Conservation (phyloP, 2,797 vertebrate species). For the Vireo griseus region DNA sequence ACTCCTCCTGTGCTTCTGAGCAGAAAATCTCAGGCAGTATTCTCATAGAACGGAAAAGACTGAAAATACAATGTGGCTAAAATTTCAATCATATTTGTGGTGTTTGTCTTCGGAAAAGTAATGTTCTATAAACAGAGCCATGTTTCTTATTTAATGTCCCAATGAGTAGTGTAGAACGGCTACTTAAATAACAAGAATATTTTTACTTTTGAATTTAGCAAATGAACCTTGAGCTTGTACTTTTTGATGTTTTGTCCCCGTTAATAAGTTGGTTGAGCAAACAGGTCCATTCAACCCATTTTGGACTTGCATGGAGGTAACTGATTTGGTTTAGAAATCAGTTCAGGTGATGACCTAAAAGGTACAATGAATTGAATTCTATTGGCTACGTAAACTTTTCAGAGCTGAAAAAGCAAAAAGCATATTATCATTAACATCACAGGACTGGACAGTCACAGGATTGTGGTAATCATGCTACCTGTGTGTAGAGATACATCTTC, state of each 20-base stretch:
- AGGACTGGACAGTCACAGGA: not conserved
- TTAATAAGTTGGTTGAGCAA: not conserved
- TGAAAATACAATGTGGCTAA: not conserved
- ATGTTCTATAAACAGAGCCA: not conserved
- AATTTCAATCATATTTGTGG: not conserved
- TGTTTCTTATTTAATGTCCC: not conserved
- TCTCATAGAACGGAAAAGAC: not conserved
- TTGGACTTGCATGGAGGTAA: not conserved
- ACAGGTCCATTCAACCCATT: not conserved
- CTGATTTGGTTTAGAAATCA: not conserved
- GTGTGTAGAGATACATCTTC: not conserved
- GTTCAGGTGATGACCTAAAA: not conserved
- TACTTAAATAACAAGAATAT: not conserved
- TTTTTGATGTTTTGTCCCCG: not conserved
- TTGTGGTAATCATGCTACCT: not conserved
- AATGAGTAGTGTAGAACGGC: not conserved
- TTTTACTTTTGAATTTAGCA: not conserved
- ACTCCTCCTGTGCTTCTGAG: not conserved
- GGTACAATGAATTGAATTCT: not conserved
- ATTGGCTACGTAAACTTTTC: not conserved
- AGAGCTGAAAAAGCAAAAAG: not conserved
- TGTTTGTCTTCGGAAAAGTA: not conserved
- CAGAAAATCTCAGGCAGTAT: not conserved
- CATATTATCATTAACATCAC: not conserved
- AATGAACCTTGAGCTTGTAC: not conserved